Evolutionary conservation across 2,888 invertebrate species (phyloP).

Genomic region (Tipula unca): DNA sequence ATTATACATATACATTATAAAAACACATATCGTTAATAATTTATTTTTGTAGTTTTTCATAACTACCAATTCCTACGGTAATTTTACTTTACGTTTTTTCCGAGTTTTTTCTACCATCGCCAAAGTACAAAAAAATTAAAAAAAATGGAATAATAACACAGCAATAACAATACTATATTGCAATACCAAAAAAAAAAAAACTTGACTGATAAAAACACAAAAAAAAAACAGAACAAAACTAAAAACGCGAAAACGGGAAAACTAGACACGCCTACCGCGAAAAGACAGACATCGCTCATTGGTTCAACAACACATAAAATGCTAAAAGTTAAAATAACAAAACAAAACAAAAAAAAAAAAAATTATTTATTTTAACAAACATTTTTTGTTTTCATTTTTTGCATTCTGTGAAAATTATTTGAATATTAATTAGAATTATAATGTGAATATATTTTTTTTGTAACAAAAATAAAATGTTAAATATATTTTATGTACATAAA

Average conservation of each 20-base stretch:
- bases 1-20: not conserved
- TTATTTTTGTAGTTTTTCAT: not conserved
- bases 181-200: not conserved
- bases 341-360: not conserved
- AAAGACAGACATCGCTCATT: constrained; percentile 21
- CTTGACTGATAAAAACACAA: not conserved
- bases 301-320: constrained; percentile 16
- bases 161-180: not conserved
- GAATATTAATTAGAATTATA: not conserved
- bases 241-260: constrained; percentile 14
- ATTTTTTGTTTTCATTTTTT: no score
- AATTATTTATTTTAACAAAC: not conserved
- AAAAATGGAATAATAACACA: not conserved
- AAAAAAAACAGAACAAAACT: not conserved
- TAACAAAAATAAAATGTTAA: not conserved
- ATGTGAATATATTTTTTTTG: not conserved
- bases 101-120: not conserved
- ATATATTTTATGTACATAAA: not conserved
- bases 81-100: not conserved
- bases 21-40: not conserved
- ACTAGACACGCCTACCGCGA: constrained; percentile 20
- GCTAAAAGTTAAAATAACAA: not conserved
- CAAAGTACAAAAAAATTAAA: not conserved
- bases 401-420: not conserved
- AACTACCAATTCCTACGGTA: constrained; percentile 1